Percentiles rank a stretch among this genome's conserved stretches.
Conservation (phyloP, 2,888 invertebrate genomes). For the Blomia tropicalis region DNA sequence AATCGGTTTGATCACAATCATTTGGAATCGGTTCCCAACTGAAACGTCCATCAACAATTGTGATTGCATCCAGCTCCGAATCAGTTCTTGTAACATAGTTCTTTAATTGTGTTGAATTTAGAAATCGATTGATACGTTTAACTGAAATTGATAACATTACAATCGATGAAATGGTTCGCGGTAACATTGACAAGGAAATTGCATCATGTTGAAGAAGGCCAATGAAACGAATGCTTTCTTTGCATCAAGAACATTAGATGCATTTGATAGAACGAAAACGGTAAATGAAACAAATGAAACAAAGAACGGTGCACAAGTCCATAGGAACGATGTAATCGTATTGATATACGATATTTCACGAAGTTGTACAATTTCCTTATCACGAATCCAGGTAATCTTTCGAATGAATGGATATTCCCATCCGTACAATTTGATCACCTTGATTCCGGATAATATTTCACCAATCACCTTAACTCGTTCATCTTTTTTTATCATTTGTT, state of each 20-base stretch:
- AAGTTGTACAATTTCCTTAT: slow-evolving; percentile 70
- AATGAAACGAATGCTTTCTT: slow-evolving; percentile 70
- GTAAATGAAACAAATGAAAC: slow-evolving; percentile 61
- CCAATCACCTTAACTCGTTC: slow-evolving; percentile 82
- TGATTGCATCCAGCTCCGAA: slow-evolving; percentile 8
- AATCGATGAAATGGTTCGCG: slow-evolving; percentile 70
- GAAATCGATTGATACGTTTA: slow-evolving; percentile 72
- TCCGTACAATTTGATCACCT: slow-evolving; percentile 69
- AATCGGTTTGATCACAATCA: not conserved
- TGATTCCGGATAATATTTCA: slow-evolving; percentile 78
- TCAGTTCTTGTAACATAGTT: slow-evolving; percentile 44
- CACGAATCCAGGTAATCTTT: slow-evolving; percentile 68
- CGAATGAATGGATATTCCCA: slow-evolving; percentile 82
- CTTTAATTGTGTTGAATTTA: slow-evolving; percentile 79
- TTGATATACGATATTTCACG: slow-evolving; percentile 74
- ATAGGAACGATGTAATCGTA: slow-evolving; percentile 51
- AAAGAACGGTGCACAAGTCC: slow-evolving; percentile 40
- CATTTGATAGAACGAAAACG: slow-evolving; percentile 68
- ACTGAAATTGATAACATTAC: slow-evolving; percentile 70
- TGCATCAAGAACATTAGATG: slow-evolving; percentile 40
- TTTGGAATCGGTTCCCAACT: slow-evolving; percentile 33
- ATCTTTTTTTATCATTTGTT: slow-evolving; percentile 84
- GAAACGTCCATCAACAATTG: slow-evolving; percentile 33
- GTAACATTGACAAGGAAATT: slow-evolving; percentile 86
- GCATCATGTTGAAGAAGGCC: slow-evolving; percentile 67